Conservation (phyloP, 2,888 invertebrate species). For the Monochamus alternatus region DNA sequence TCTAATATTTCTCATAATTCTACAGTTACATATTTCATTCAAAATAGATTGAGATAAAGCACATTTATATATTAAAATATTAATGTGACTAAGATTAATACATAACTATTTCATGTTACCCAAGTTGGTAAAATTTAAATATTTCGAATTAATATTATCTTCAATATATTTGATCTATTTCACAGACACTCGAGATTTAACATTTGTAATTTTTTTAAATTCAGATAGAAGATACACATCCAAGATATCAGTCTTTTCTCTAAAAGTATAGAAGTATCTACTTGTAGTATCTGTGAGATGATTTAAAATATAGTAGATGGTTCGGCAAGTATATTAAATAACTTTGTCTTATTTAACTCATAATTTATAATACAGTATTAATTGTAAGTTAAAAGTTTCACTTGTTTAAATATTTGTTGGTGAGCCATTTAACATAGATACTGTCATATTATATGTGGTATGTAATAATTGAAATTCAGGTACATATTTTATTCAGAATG, state of each 20-base stretch:
- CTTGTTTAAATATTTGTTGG: no score
- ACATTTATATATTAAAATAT: not conserved
- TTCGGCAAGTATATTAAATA: no score
- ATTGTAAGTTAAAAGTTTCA: no score
- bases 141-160: not conserved
- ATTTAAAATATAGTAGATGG: no score
- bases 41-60: not conserved
- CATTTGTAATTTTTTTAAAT: not conserved
- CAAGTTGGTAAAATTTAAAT: no score
- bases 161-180: not conserved
- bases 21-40: slow-evolving; percentile 46
- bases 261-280: slow-evolving; percentile 1
- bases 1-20: slow-evolving; percentile 51
- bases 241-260: not conserved
- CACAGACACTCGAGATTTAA: not conserved
- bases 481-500: no score
- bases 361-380: no score
- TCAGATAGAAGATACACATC: not conserved
- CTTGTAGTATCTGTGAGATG: not conserved
- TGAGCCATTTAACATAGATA: no score
- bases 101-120: not conserved
- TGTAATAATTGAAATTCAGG: no score
- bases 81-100: not conserved
- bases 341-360: no score
- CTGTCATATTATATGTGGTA: no score